phyloP scores from a whole-genome alignment of 2,888 invertebrate species.

The Bursaphelenchus okinawaensis region DNA sequence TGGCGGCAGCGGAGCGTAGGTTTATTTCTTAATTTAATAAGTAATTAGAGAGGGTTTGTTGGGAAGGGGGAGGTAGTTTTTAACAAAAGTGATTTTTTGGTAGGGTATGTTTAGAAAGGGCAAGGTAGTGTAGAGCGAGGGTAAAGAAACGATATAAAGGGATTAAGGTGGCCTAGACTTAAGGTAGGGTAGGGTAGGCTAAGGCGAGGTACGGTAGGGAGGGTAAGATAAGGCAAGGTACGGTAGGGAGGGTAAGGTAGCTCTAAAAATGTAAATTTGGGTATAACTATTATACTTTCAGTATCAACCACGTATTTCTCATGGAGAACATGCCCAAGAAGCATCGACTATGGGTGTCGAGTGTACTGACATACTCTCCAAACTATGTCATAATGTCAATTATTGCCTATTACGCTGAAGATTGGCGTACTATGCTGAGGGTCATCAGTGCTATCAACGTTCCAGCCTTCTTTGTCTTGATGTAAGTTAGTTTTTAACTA shows the following conservation, averaged over 20 bases:
- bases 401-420: constrained; percentile 31
- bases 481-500: constrained; percentile 7
- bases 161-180: too few relatives aligned
- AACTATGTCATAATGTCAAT: constrained; percentile 49
- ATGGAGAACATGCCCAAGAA: constrained; percentile 50
- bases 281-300: constrained; percentile 15
- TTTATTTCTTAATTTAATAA: too few relatives aligned
- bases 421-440: constrained; percentile 27
- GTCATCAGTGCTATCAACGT: constrained; percentile 20
- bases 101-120: too few relatives aligned
- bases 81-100: constrained; percentile 2
- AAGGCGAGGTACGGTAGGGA: too few relatives aligned
- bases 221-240: too few relatives aligned
- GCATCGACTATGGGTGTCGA: constrained; percentile 10
- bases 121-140: too few relatives aligned
- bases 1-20: constrained; percentile 22
- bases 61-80: too few relatives aligned
- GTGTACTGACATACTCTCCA: constrained; percentile 41
- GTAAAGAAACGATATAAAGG: too few relatives aligned
- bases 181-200: too few relatives aligned
- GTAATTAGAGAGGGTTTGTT: too few relatives aligned
- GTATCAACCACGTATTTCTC: constrained; percentile 40
- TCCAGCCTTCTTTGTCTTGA: constrained; percentile 24
- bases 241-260: too few relatives aligned
- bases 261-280: too few relatives aligned